A percentile compares a stretch with the other conserved stretches of the same genome.
These are phyloP conservation scores for Ceraclea dissimilis DNA, from an alignment of 2,888 invertebrate species.

Conservation along the genomic window DNA sequence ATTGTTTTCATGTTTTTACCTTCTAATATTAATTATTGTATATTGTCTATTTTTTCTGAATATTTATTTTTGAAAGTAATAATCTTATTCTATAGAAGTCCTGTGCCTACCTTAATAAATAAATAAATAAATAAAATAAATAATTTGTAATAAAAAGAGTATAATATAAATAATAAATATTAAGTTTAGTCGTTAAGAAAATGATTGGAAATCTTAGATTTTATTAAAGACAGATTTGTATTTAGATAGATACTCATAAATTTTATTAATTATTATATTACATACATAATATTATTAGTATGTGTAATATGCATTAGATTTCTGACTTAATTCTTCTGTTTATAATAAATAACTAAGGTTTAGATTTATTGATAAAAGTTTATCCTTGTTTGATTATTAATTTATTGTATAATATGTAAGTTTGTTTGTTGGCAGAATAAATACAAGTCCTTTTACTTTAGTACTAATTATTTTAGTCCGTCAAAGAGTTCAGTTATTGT, in stretches of 20 bases:
- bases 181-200: not conserved
- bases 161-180: not conserved
- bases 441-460: too few relatives aligned
- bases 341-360: not conserved
- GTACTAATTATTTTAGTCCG: too few relatives aligned
- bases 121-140: not conserved
- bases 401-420: too few relatives aligned
- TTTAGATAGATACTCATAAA: not conserved
- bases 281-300: not conserved
- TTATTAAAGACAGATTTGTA: conserved; percentile 2
- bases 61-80: too few relatives aligned
- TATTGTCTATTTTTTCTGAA: too few relatives aligned
- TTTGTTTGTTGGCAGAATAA: too few relatives aligned
- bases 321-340: not conserved
- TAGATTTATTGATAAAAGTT: not conserved
- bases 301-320: not conserved
- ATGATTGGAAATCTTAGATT: not conserved
- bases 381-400: not conserved
- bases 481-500: too few relatives aligned
- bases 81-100: not conserved
- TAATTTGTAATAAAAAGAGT: not conserved
- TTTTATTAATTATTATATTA: not conserved
- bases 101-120: not conserved
- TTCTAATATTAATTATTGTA: not conserved
- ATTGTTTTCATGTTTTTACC: not conserved